phyloP scores from a whole-genome alignment of 1,140 invertebrate species.

The Kradibia gibbosae region DNA sequence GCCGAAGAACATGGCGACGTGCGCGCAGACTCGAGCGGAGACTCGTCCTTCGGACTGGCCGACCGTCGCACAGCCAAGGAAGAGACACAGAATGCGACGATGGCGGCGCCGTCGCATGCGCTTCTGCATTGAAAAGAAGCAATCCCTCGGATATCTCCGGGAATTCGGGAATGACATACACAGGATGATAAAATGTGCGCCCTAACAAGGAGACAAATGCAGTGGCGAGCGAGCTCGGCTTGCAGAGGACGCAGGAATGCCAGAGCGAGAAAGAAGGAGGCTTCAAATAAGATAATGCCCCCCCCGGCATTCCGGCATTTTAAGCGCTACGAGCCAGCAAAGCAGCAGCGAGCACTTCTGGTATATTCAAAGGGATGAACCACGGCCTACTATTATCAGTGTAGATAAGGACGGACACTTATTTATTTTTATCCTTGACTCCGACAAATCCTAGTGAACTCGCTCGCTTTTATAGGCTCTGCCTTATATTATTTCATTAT shows the following conservation, averaged over 20 bases:
- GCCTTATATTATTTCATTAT: not conserved
- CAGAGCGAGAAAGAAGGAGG: not conserved
- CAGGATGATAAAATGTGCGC: constrained; percentile 18
- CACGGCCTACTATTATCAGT: not conserved
- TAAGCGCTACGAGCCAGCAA: not conserved
- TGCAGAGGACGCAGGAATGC: not conserved
- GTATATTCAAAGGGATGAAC: not conserved
- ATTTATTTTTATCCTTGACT: not conserved
- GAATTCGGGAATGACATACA: constrained; percentile 19
- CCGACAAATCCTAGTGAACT: not conserved
- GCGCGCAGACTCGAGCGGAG: constrained; percentile 40
- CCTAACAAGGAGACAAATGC: not conserved
- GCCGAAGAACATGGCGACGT: constrained; percentile 49
- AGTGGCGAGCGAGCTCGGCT: not conserved
- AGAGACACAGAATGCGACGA: constrained; percentile 25
- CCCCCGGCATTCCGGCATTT: not conserved
- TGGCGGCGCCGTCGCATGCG: constrained; percentile 34
- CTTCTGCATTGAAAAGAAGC: constrained; percentile 24
- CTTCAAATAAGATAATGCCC: constrained; percentile 20
- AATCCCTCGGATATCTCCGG: constrained; percentile 28
- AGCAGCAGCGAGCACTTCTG: not conserved
- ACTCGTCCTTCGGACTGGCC: constrained; percentile 35
- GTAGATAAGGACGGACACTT: not conserved
- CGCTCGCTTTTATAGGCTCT: not conserved
- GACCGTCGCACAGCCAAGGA: constrained; percentile 16